These are phyloP conservation scores for Patiria pectinifera DNA, from an alignment of 53 echinoderm and acorn worm species.

Conservation along the genomic window DNA sequence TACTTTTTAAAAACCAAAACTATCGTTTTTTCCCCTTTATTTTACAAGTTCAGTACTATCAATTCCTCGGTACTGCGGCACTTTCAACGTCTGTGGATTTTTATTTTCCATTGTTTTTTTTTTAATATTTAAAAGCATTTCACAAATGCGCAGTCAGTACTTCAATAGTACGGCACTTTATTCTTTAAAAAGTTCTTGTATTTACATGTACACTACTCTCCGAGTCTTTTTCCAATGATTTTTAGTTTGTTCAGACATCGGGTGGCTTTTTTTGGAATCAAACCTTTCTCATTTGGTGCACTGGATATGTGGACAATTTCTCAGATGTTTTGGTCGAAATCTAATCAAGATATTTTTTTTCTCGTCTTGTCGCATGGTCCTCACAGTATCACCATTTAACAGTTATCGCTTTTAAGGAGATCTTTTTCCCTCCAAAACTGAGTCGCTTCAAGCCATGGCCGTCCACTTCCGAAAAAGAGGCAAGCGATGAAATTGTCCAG, in stretches of 20 bases:
- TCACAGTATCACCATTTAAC: too few species aligned
- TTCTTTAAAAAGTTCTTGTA: slow-evolving; percentile 36
- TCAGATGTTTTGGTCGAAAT: not conserved
- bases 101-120: not conserved
- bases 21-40: slow-evolving; percentile 20
- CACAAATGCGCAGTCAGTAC: slow-evolving; percentile 54
- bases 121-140: slow-evolving; percentile 31
- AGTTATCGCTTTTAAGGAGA: not conserved
- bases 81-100: slow-evolving; percentile 23
- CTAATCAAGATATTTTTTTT: not conserved
- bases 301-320: not conserved
- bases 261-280: not conserved
- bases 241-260: not conserved
- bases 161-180: slow-evolving; percentile 52
- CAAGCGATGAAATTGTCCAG: not conserved
- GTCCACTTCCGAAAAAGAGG: not conserved
- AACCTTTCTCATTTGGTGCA: not conserved
- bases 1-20: slow-evolving; percentile 56
- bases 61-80: slow-evolving; percentile 58
- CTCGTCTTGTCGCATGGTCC: not conserved
- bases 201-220: not conserved
- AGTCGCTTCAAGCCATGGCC: not conserved
- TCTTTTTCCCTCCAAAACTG: too few species aligned
- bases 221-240: not conserved
- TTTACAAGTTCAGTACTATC: slow-evolving; percentile 62